These are phyloP conservation scores for Platycheirus rosarum DNA, from an alignment of 2,888 invertebrate species.

Conservation along the genomic window DNA sequence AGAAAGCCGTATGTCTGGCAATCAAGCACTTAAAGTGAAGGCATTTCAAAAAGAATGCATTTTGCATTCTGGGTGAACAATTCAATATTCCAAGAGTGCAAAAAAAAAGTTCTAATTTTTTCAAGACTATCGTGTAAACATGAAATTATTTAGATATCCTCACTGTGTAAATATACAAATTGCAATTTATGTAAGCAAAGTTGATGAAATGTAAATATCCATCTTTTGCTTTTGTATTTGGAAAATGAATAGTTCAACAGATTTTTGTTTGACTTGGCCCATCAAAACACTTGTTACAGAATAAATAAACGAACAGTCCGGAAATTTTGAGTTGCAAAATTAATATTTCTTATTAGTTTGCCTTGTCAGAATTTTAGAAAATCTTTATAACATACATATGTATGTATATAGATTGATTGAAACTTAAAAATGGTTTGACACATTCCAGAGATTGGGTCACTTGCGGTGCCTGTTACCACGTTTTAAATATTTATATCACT, in stretches of 20 bases:
- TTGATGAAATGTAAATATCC: constrained; percentile 18
- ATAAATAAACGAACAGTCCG: constrained; percentile 38
- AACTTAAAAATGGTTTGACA: too few species aligned
- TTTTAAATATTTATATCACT: too few species aligned
- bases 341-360: neutral
- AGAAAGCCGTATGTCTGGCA: neutral
- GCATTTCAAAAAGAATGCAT: too few species aligned
- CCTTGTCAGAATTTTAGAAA: too few species aligned
- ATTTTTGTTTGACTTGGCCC: constrained; percentile 51
- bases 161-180: constrained; percentile 50
- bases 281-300: constrained; percentile 58
- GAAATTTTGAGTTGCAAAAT: constrained; percentile 18
- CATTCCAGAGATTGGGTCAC: too few species aligned
- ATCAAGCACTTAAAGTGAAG: constrained; percentile 6
- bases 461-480: too few species aligned
- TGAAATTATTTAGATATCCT: constrained; percentile 56
- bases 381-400: too few species aligned
- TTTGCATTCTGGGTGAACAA: too few species aligned
- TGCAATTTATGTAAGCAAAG: constrained; percentile 32
- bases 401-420: too few species aligned
- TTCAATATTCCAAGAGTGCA: too few species aligned
- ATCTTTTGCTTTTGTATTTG: neutral
- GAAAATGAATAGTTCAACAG: constrained; percentile 29
- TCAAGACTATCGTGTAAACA: constrained; percentile 42
- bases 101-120: neutral